Conservation (phyloP, 92 coral and sea anemone genomes). For the Epizoanthus scotinus region DNA sequence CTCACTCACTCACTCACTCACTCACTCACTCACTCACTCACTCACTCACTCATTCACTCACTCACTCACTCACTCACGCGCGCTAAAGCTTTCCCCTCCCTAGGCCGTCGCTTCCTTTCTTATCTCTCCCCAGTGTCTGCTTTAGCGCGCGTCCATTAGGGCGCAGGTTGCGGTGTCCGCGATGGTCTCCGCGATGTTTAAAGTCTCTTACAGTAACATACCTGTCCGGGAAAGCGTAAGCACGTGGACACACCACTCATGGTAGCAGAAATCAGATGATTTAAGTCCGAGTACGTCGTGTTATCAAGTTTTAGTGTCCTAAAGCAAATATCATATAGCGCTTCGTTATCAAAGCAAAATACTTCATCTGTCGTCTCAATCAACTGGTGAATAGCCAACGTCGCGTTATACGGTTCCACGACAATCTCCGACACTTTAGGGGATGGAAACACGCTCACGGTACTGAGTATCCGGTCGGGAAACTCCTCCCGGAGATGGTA, state of each 20-base stretch:
- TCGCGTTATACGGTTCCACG: slow-evolving; percentile 77
- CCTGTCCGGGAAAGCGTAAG: slow-evolving; percentile 82
- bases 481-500: slow-evolving; percentile 75
- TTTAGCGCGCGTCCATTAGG: no score
- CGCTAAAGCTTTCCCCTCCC: no score
- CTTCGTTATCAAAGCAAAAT: slow-evolving; percentile 79
- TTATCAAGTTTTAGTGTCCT: slow-evolving; percentile 69
- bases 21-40: no score
- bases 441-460: slow-evolving; percentile 75
- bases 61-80: no score
- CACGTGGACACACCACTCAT: slow-evolving; percentile 82
- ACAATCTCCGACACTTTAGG: slow-evolving; percentile 83
- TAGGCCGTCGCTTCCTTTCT: no score
- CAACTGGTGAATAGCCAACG: slow-evolving; percentile 69
- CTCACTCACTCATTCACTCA: no score
- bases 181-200: no score
- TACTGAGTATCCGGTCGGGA: slow-evolving; percentile 75
- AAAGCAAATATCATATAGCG: slow-evolving; percentile 72
- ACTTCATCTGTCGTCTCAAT: slow-evolving; percentile 84
- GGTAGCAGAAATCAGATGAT: slow-evolving; percentile 68
- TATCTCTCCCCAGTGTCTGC: no score
- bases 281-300: slow-evolving; percentile 75
- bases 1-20: no score
- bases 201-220: slow-evolving; percentile 14
- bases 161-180: no score